Conservation (phyloP, 2,113 vertebrate species). For the Podarcis raffonei region DNA sequence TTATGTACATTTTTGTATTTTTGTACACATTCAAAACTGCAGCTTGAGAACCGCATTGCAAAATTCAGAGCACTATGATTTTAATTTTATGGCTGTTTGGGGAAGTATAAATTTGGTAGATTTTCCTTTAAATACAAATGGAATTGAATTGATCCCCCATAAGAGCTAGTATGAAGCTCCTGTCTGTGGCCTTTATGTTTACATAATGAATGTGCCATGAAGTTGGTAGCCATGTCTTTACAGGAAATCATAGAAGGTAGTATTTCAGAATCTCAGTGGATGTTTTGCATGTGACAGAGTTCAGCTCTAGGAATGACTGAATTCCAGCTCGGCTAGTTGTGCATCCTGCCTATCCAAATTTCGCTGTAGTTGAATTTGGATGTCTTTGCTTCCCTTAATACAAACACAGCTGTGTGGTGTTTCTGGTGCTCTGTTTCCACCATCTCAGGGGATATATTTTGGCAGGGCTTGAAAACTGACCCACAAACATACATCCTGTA, state of each 20-base stretch:
- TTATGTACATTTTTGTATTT: background rate
- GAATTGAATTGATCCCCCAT: too few relatives aligned
- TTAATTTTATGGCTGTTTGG: too few relatives aligned
- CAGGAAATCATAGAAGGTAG: slow-evolving; percentile 38
- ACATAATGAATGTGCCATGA: background rate
- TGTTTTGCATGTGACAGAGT: slow-evolving; percentile 40
- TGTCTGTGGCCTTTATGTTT: background rate
- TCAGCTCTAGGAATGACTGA: slow-evolving; percentile 50
- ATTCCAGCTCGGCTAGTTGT: slow-evolving; percentile 36
- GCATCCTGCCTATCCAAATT: slow-evolving; percentile 61
- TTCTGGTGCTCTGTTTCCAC: slow-evolving; percentile 44
- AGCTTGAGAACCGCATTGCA: too few relatives aligned
- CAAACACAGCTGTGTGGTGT: slow-evolving; percentile 44
- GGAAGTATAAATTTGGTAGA: too few relatives aligned
- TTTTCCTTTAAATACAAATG: too few relatives aligned
- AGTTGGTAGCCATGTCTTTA: slow-evolving; percentile 9
- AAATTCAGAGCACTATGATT: too few relatives aligned
- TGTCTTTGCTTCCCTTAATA: slow-evolving; percentile 50
- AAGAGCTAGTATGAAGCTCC: background rate
- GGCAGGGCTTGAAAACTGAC: slow-evolving; percentile 4
- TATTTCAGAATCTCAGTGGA: slow-evolving; percentile 9
- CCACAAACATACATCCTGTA: background rate
- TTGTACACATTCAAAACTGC: too few relatives aligned
- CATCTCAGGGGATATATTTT: background rate
- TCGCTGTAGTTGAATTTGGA: slow-evolving; percentile 67